A percentile compares a stretch with the other conserved stretches of the same genome.
phyloP scores from a whole-genome alignment of 2,113 vertebrate species.

The Ranitomeya variabilis region DNA sequence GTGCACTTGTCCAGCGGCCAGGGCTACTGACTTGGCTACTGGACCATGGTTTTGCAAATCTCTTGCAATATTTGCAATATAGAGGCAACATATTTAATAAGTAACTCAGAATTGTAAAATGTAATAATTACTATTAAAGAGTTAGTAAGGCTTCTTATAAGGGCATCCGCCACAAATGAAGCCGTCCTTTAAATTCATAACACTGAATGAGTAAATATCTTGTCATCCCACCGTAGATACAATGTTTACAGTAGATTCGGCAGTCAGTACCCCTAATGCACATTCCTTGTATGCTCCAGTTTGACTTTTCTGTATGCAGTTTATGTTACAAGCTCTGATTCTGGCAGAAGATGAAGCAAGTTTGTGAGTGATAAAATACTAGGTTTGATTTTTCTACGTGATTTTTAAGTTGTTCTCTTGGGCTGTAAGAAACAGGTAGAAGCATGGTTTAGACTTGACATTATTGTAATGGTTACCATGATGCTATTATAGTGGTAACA shows the following conservation, averaged over 20 bases:
- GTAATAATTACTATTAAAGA: too few species aligned
- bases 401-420: not conserved
- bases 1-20: too few species aligned
- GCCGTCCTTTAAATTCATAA: not conserved
- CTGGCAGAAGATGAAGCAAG: slow-evolving; percentile 63
- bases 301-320: slow-evolving; percentile 62
- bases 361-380: slow-evolving; percentile 59
- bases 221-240: not conserved
- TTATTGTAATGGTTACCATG: not conserved
- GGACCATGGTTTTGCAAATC: too few species aligned
- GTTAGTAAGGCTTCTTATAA: not conserved
- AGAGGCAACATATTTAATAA: too few species aligned
- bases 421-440: not conserved
- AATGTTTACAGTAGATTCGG: not conserved
- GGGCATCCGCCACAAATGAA: not conserved
- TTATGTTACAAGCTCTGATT: slow-evolving; percentile 60
- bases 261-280: slow-evolving; percentile 53
- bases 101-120: too few species aligned
- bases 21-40: too few species aligned
- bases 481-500: not conserved
- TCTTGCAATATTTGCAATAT: too few species aligned
- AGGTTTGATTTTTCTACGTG: not conserved
- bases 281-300: slow-evolving; percentile 51
- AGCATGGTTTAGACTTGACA: not conserved
- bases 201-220: not conserved